phyloP scores from a whole-genome alignment of 2,888 invertebrate species.

The Heliconius erato region DNA sequence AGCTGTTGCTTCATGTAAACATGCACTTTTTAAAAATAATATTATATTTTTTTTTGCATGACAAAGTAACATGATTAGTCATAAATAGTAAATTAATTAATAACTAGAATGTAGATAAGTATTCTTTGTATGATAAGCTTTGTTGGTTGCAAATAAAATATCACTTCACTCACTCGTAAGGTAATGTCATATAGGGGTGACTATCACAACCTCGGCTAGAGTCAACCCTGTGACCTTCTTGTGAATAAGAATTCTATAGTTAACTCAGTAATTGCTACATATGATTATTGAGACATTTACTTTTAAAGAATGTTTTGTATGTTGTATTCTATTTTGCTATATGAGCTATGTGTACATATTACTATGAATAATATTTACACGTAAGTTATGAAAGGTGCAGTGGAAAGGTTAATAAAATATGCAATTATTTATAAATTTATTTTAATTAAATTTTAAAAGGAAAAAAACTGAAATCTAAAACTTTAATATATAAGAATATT shows the following conservation, averaged over 20 bases:
- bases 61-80: too few relatives aligned
- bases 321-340: background rate
- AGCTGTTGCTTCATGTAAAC: background rate
- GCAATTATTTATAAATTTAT: too few relatives aligned
- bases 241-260: background rate
- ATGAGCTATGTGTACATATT: background rate
- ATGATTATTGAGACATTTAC: background rate
- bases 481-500: too few relatives aligned
- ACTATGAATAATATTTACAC: background rate
- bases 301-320: background rate
- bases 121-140: background rate
- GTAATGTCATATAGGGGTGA: background rate
- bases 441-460: too few relatives aligned
- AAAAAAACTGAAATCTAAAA: too few relatives aligned
- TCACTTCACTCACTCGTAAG: background rate
- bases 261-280: background rate
- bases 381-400: background rate
- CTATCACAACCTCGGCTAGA: background rate
- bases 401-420: too few relatives aligned
- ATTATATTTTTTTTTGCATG: too few relatives aligned
- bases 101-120: background rate
- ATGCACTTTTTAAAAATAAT: background rate
- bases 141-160: background rate
- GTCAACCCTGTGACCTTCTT: background rate
- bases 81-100: background rate